phyloP scores from a whole-genome alignment of 2,113 vertebrate genomes.

The Machaerirhynchus nigripectus region DNA sequence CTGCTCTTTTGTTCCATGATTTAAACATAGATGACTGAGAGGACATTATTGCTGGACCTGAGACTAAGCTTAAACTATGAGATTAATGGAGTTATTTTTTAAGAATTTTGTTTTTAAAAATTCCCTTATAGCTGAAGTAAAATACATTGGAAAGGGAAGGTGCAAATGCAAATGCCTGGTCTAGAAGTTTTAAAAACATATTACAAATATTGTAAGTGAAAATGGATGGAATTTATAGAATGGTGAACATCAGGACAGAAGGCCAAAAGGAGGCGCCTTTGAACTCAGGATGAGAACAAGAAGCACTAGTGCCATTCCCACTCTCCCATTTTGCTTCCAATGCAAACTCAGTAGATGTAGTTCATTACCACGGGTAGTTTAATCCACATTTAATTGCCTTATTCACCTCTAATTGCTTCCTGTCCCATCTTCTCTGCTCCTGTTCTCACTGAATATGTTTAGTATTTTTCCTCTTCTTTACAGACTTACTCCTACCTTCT shows the following conservation, averaged over 20 bases:
- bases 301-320: background rate
- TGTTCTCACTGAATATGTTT: constrained; percentile 3
- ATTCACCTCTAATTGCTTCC: background rate
- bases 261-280: background rate
- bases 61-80: background rate
- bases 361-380: background rate
- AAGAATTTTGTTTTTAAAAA: background rate
- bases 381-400: background rate
- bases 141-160: background rate
- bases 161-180: background rate
- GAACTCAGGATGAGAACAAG: background rate
- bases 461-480: constrained; percentile 26
- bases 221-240: background rate
- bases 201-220: background rate
- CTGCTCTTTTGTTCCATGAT: background rate
- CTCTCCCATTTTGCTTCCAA: background rate
- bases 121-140: background rate
- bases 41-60: background rate
- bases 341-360: background rate
- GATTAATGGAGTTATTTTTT: background rate
- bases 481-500: constrained; percentile 61
- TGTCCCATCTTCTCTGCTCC: background rate
- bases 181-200: background rate
- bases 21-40: background rate
- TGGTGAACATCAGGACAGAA: background rate